Conservation (phyloP, 2,888 invertebrate genomes). For the Thecocarcelia acutangulata region DNA sequence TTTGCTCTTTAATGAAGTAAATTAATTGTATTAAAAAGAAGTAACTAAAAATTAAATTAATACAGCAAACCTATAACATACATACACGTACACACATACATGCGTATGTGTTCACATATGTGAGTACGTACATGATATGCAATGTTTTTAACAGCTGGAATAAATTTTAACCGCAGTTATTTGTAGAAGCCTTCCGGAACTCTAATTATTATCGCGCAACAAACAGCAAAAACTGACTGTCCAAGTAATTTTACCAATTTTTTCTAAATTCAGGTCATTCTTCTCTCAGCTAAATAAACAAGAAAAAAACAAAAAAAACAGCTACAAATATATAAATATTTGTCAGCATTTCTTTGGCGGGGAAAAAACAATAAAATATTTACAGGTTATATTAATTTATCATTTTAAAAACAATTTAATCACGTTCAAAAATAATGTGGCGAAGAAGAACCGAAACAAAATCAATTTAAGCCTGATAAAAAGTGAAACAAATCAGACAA, state of each 20-base stretch:
- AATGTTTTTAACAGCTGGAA: too few species aligned
- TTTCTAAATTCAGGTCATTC: not conserved
- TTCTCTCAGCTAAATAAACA: not conserved
- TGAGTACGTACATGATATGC: too few species aligned
- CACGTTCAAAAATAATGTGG: conserved; percentile 49
- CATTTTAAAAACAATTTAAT: conserved; percentile 34
- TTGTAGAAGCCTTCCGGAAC: not conserved
- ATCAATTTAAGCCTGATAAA: conserved; percentile 19
- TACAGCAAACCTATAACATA: too few species aligned
- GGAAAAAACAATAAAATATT: conserved; percentile 12
- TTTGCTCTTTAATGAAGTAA: conserved; percentile 12
- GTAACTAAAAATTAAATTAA: too few species aligned
- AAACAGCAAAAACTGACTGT: not conserved
- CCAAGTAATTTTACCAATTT: not conserved
- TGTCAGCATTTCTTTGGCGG: conserved; percentile 1
- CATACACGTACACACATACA: too few species aligned
- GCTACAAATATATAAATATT: not conserved
- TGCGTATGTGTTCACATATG: too few species aligned
- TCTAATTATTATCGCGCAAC: too few species aligned
- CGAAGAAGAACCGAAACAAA: conserved; percentile 36
- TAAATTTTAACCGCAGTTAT: not conserved
- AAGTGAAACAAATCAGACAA: not conserved
- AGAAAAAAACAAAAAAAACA: conserved; percentile 14
- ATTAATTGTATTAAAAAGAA: too few species aligned
- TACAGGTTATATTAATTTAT: conserved; percentile 36